Conservation (phyloP, 1,140 invertebrate species). For the Sesamia nonagrioides region DNA sequence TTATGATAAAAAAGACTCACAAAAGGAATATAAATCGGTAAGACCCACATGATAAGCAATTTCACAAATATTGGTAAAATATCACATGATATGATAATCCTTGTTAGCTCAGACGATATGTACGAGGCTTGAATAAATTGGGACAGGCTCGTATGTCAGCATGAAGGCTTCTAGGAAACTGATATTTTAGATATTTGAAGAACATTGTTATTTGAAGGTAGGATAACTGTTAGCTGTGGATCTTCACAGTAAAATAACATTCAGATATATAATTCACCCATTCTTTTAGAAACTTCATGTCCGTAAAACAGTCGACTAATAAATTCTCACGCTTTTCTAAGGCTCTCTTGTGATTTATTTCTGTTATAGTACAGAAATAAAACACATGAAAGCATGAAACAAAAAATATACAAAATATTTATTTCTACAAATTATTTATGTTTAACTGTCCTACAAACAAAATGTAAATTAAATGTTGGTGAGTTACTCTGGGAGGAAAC, state of each 20-base stretch:
- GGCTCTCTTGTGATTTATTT: conserved; percentile 26
- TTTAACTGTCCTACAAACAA: neutral
- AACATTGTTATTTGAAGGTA: conserved; percentile 27
- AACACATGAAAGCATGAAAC: neutral
- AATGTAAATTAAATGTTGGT: neutral
- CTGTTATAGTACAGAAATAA: neutral
- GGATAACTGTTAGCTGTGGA: neutral
- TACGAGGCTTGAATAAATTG: conserved; percentile 40
- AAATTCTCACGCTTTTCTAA: neutral
- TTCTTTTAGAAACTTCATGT: neutral
- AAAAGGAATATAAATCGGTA: conserved; percentile 29
- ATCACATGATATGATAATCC: conserved; percentile 46
- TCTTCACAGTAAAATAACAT: neutral
- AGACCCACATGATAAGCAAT: conserved; percentile 26
- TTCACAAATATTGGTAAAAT: conserved; percentile 43
- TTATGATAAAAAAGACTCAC: conserved; percentile 11
- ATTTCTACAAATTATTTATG: neutral
- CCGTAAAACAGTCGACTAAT: neutral
- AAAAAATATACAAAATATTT: conserved; percentile 8
- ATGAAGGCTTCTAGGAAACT: conserved; percentile 21
- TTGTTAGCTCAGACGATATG: conserved; percentile 29
- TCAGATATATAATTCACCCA: neutral
- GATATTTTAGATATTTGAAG: conserved; percentile 25
- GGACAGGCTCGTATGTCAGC: conserved; percentile 11
- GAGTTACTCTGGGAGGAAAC: neutral